Base-by-base conservation (phyloP, 2,797 vertebrate genomes). In the Chloroceryle inda region DNA sequence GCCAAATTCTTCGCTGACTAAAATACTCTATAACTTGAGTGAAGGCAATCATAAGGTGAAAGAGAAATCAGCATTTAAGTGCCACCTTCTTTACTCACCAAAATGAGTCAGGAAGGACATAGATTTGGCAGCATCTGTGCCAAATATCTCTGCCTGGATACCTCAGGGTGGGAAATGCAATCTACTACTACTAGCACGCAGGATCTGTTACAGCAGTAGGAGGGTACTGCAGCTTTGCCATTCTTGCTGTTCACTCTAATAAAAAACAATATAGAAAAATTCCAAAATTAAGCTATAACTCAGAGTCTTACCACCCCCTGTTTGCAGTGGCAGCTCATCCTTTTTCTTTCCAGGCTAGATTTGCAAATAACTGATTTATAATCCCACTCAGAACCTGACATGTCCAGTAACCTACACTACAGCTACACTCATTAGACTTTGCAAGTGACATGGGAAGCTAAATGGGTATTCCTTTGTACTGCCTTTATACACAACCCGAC, bases 401-500 rank as follows among this genome's bases (percentile, higher is more conserved):
- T 18, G 44, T n/a, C 63, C 77, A 49, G 38, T 37, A 74, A 56
- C 26, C 69, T 89, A 13, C 24, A 10, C 31, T 64, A 35, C 2
- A 73, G 29, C 44, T 77, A 27, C 26, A 11, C 33, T 95, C 78
- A 93, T 89, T 83, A 84, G 53, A 89, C 89, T 89, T 83, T 83
- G 23, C 61, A 77, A 89, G 47, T 75, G 63, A 93, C 67, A 38
- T 2, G 35, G 77, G 80, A 89, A 93, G 44, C 55, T 91, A 85
- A 92, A 90, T 71, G 84, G 52, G 26, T 88, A 61, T 72, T 89
- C 27, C 31, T 90, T 95, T 78, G 49, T 75, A 62, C 40, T 76
- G 69, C 11, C 63, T 91, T 52, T 72, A 84, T 53, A 14, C 88
- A 94, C 86, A 96, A 77, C 40, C 61, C 92, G 85, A 88, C 76